These are phyloP conservation scores for Acanthococcus lagerstroemiae DNA, from an alignment of 2,888 invertebrate species.

Conservation along the genomic window DNA sequence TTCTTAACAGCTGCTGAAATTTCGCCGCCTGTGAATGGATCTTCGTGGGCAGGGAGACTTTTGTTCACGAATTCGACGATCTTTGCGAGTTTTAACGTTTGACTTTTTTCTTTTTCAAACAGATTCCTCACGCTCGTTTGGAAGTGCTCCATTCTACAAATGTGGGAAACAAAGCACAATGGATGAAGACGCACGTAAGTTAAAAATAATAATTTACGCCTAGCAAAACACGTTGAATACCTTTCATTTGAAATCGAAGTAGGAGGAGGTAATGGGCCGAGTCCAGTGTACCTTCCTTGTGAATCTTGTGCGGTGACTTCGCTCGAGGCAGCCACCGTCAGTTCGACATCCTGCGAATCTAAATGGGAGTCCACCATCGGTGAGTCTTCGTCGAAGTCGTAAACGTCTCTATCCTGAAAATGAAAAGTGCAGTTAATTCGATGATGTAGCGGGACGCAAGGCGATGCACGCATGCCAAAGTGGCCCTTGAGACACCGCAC, in stretches of 20 bases:
- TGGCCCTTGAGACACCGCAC: too few relatives aligned
- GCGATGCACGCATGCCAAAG: too few relatives aligned
- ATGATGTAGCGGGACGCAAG: not conserved
- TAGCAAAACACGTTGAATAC: too few relatives aligned
- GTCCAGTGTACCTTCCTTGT: too few relatives aligned
- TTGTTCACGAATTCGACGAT: slow-evolving; percentile 57
- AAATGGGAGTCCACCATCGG: too few relatives aligned
- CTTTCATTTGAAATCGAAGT: slow-evolving; percentile 13
- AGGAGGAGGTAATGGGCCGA: slow-evolving; percentile 10
- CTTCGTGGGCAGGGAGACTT: slow-evolving; percentile 45
- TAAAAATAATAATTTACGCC: too few relatives aligned
- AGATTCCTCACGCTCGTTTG: slow-evolving; percentile 60
- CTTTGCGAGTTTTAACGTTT: slow-evolving; percentile 57
- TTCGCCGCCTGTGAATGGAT: slow-evolving; percentile 57
- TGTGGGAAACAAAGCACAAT: not conserved
- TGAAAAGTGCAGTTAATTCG: not conserved
- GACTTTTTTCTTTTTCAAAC: slow-evolving; percentile 66
- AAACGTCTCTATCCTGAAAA: slow-evolving; percentile 4
- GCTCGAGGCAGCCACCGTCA: not conserved
- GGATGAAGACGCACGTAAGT: too few relatives aligned
- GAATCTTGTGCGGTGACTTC: too few relatives aligned
- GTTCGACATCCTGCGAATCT: not conserved
- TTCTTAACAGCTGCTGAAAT: slow-evolving; percentile 63
- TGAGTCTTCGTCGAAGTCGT: slow-evolving; percentile 13
- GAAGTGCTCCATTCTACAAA: slow-evolving; percentile 54